Evolutionary conservation across 2,113 vertebrate genomes (phyloP).

Genomic region (Neogale vison): DNA sequence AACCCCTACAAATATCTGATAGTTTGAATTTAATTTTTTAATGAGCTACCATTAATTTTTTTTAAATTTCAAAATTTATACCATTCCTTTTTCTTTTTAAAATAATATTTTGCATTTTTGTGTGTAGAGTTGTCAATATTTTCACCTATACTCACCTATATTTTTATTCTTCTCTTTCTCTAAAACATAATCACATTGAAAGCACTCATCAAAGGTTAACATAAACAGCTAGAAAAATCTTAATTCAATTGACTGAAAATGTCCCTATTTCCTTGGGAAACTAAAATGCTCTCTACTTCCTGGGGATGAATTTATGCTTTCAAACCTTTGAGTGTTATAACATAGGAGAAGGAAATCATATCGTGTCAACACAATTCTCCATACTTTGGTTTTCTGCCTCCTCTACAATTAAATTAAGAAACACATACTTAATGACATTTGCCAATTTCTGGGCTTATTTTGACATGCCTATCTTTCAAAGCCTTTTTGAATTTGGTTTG

Average conservation of each 20-base stretch:
- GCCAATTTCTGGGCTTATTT: background rate
- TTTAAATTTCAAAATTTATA: background rate
- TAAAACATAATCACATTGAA: background rate
- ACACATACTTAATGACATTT: background rate
- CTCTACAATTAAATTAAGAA: background rate
- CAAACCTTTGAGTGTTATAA: background rate
- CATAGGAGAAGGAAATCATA: background rate
- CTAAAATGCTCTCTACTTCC: background rate
- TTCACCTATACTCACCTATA: background rate
- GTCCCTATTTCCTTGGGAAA: background rate
- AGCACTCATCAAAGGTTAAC: background rate
- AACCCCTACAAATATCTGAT: background rate
- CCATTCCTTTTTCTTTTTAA: background rate
- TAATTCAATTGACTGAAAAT: background rate
- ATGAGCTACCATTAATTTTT: background rate
- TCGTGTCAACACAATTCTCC: background rate
- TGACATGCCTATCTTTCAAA: slow-evolving; percentile 1
- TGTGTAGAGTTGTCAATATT: background rate
- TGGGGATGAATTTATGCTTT: background rate
- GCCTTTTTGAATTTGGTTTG: background rate
- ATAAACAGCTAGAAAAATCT: background rate
- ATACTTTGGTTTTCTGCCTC: background rate
- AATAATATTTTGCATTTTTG: background rate
- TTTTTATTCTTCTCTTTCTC: background rate
- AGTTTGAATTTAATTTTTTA: background rate